These are phyloP conservation scores for Plutomurus gul DNA, from an alignment of 1,140 invertebrate genomes.

Conservation along the genomic window DNA sequence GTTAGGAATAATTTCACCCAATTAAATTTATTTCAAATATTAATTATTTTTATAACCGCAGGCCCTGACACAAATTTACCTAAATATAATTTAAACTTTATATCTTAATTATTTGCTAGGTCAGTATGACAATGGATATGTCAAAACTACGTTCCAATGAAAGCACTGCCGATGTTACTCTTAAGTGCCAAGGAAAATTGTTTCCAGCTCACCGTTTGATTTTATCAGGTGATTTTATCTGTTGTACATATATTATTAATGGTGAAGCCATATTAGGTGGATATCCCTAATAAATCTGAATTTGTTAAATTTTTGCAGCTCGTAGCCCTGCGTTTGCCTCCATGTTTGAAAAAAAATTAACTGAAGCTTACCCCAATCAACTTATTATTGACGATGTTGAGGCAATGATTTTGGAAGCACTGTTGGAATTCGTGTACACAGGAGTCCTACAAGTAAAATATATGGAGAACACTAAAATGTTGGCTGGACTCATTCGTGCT, in stretches of 20 bases:
- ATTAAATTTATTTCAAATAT: too few relatives aligned
- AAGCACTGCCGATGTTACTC: not conserved
- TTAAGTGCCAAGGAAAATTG: constrained; percentile 11
- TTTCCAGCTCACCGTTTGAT: constrained; percentile 12
- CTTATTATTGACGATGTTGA: not conserved
- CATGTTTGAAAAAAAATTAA: not conserved
- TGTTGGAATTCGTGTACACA: constrained; percentile 12
- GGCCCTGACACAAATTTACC: too few relatives aligned
- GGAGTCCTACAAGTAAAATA: not conserved
- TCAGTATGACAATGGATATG: constrained; percentile 13
- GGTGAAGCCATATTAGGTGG: too few relatives aligned
- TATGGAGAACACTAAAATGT: not conserved
- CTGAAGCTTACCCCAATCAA: not conserved
- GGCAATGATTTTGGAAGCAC: not conserved
- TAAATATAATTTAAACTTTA: too few relatives aligned
- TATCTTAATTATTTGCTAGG: too few relatives aligned
- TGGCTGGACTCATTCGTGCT: not conserved
- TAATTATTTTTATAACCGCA: too few relatives aligned
- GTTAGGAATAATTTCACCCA: too few relatives aligned
- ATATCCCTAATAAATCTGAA: not conserved
- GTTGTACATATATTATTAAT: too few relatives aligned
- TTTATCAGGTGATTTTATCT: not conserved
- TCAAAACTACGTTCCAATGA: not conserved
- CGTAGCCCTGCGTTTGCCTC: constrained; percentile 14
- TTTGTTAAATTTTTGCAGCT: too few relatives aligned